Evolutionary conservation across 2,797 vertebrate genomes (phyloP), one percentile per base, ranked within the genome.

Genomic region (Crossoptilon crossoptilon): DNA sequence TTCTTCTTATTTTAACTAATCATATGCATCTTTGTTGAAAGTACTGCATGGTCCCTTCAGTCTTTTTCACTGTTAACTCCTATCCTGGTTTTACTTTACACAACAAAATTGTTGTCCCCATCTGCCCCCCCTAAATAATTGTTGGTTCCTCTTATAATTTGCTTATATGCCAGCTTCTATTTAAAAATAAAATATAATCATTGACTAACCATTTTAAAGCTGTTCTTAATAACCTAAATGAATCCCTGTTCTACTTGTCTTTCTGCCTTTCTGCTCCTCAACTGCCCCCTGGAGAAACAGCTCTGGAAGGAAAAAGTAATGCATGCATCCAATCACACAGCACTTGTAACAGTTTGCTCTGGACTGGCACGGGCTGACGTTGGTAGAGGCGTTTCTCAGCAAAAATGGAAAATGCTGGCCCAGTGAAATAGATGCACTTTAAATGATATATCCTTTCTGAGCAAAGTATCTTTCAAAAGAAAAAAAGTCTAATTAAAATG

Each of bases 131-230:
- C 63, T 84, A 90, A 88, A 84, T 90, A 90, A 86, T 75, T 82
- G 77, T 53, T 64, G 27, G 56, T 72, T 91, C 71, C 85, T 92
- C 68, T 79, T 92, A 67, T 22, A 79, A 92, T 91, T 92, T 94
- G 84, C 59, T 86, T 91, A 27, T 84, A 58, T 70, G 73, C 66
- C 93, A 90, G 29, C 64, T 90, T 90, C 87, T 90, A 66, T 92
- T 94, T 94, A 93, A 92, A 94, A 93, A 72, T 91, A 91, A 96
- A 95, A 87, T 85, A 94, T 62, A 92, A 60, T 86, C 83, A 95
- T 72, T 88, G 91, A 93, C 91, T 96, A 96, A 92, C 83, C 74
- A 88, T 81, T 94, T 91, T 64, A 94, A 96, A 96, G 48, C 84
- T 76, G 77, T 86, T 92, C 78, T 88, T 73, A 60, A 83, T 79